Evolutionary conservation across 2,113 vertebrate species (phyloP).

Genomic region (Coryphaenoides rupestris): DNA sequence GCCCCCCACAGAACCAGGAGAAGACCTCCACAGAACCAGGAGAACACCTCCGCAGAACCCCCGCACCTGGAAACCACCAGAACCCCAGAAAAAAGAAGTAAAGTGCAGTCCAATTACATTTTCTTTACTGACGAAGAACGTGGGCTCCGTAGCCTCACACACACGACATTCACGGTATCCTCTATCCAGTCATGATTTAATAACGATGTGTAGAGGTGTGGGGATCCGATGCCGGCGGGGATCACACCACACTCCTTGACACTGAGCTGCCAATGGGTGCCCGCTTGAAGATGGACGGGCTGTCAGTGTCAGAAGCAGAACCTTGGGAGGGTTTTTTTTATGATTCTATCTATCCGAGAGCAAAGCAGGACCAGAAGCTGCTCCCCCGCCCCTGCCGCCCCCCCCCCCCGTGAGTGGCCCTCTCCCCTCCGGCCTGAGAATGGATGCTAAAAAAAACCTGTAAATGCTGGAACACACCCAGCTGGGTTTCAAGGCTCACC

Average conservation of each 20-base stretch:
- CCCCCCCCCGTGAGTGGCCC: background rate
- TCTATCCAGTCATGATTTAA: conserved; percentile 26
- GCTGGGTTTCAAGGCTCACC: background rate
- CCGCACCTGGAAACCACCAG: too few relatives aligned
- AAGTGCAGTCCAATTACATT: too few relatives aligned
- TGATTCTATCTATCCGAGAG: conserved; percentile 16
- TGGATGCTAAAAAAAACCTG: conserved; percentile 14
- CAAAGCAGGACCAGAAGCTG: background rate
- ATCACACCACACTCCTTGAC: conserved; percentile 16
- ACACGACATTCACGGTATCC: too few relatives aligned
- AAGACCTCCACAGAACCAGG: too few relatives aligned
- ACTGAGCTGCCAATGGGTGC: conserved; percentile 24
- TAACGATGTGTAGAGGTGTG: background rate
- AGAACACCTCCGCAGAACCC: too few relatives aligned
- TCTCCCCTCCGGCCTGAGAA: conserved; percentile 19
- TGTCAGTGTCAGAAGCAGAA: conserved; percentile 38
- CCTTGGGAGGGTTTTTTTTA: conserved; percentile 20
- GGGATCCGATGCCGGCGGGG: conserved; percentile 7
- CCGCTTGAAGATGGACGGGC: conserved; percentile 38
- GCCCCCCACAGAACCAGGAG: too few relatives aligned
- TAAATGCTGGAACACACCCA: conserved; percentile 25
- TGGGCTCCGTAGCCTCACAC: too few relatives aligned
- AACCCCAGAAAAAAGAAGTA: too few relatives aligned
- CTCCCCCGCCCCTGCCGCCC: conserved; percentile 7
- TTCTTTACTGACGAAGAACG: too few relatives aligned